Conservation (phyloP, 2,797 vertebrate species). For the Chelmon rostratus region DNA sequence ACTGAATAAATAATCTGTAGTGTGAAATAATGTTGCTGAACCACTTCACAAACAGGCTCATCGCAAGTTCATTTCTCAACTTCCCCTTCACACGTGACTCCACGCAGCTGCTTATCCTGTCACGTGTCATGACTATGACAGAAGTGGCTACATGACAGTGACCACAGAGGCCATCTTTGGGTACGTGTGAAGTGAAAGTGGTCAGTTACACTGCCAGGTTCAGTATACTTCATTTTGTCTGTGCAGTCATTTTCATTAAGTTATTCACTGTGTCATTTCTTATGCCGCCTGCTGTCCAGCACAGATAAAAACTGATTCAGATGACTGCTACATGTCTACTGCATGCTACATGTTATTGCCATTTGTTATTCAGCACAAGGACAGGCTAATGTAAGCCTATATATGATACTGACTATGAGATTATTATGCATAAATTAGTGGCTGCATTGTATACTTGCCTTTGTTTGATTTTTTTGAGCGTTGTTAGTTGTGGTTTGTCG, state of each 20-base stretch:
- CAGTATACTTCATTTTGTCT: background rate
- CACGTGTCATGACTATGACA: background rate
- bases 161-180: constrained; percentile 6
- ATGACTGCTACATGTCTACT: constrained; percentile 5
- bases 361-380: constrained; percentile 7
- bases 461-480: constrained; percentile 12
- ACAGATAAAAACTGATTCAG: background rate
- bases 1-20: background rate
- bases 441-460: constrained; percentile 19
- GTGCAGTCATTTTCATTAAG: background rate
- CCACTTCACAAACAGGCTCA: background rate
- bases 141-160: background rate
- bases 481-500: constrained; percentile 1
- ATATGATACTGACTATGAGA: background rate
- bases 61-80: background rate
- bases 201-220: background rate
- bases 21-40: background rate
- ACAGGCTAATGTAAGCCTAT: constrained; percentile 4
- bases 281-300: background rate
- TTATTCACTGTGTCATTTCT: background rate
- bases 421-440: background rate
- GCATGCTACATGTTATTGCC: constrained; percentile 19
- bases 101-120: background rate
- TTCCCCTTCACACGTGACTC: background rate
- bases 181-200: background rate